These are phyloP conservation scores for Bombus terrestris DNA, from an alignment of 1,140 invertebrate genomes.

Conservation along the genomic window DNA sequence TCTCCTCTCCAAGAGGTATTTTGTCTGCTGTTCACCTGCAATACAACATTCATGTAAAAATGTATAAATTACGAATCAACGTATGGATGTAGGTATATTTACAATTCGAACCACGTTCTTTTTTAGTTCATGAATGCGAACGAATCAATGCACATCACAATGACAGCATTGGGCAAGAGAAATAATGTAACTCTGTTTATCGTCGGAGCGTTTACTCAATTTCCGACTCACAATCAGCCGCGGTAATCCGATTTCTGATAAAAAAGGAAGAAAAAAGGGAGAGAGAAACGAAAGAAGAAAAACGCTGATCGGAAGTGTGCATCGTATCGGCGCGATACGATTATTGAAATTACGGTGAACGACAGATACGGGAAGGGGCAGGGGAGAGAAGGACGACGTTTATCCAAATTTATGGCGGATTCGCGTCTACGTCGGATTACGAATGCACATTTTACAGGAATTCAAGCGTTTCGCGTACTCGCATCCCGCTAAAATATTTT, in stretches of 20 bases:
- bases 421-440: constrained; percentile 42
- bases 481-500: constrained; percentile 27
- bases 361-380: background rate
- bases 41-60: background rate
- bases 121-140: no score
- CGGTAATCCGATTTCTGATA: constrained; percentile 41
- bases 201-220: constrained; percentile 29
- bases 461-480: constrained; percentile 16
- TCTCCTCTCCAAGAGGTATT: no score
- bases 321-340: constrained; percentile 25
- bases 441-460: constrained; percentile 49
- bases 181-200: constrained; percentile 35
- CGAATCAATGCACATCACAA: background rate
- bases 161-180: background rate
- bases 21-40: no score
- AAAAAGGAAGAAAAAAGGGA: background rate
- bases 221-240: background rate
- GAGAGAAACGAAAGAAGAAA: background rate
- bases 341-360: constrained; percentile 54
- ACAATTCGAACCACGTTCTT: no score
- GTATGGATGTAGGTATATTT: background rate
- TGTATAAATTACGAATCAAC: background rate
- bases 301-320: background rate
- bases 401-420: constrained; percentile 57
- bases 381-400: constrained; percentile 16